Percentiles rank a stretch among this genome's conserved stretches.
Evolutionary conservation across 2,888 invertebrate species (phyloP).

Genomic region (Volucella inanis): DNA sequence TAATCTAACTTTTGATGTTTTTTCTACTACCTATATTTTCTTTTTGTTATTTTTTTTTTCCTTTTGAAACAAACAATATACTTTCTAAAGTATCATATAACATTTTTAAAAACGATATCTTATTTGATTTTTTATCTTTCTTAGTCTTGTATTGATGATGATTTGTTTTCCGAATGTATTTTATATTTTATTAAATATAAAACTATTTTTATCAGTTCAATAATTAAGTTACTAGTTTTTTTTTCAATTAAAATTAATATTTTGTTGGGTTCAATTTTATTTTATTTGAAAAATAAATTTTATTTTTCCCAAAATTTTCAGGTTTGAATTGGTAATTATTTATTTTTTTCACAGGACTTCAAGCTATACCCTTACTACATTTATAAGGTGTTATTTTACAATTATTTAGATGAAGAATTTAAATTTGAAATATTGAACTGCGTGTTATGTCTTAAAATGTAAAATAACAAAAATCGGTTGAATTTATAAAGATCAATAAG

Average conservation of each 20-base stretch:
- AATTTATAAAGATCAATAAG: too few species aligned
- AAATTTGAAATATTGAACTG: too few species aligned
- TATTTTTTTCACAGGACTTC: too few species aligned
- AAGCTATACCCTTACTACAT: too few species aligned
- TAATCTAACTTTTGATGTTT: constrained; percentile 65
- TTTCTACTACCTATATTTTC: constrained; percentile 23
- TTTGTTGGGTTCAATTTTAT: neutral
- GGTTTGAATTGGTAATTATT: too few species aligned
- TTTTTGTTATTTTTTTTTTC: constrained; percentile 29
- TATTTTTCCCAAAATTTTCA: too few species aligned
- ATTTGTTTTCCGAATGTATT: constrained; percentile 49
- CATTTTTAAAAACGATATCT: constrained; percentile 30
- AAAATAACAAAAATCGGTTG: too few species aligned
- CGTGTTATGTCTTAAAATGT: too few species aligned
- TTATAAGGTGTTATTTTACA: too few species aligned
- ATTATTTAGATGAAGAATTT: too few species aligned
- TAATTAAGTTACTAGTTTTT: neutral
- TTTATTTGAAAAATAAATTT: neutral
- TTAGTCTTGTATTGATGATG: constrained; percentile 39
- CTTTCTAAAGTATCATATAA: constrained; percentile 52
- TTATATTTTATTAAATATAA: constrained; percentile 25
- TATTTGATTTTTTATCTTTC: constrained; percentile 28
- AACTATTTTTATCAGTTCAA: constrained; percentile 78
- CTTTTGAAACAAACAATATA: too few species aligned
- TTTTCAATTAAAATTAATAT: neutral